Percentiles rank a stretch among this genome's conserved stretches.
These are phyloP conservation scores for Venusia cambrica DNA, from an alignment of 2,888 invertebrate genomes.

Conservation along the genomic window DNA sequence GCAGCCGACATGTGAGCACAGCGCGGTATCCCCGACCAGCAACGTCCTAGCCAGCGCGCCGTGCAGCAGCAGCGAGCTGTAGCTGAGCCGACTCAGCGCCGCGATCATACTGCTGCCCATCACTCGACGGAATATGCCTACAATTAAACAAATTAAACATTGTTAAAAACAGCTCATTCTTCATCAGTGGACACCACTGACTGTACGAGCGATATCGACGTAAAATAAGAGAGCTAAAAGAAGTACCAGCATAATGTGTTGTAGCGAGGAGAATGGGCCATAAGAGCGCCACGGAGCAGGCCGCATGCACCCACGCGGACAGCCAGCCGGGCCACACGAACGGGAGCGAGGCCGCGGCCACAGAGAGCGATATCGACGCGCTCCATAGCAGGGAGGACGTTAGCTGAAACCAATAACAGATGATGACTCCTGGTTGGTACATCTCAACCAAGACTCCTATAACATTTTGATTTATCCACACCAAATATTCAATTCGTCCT, in stretches of 20 bases:
- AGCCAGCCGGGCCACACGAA: slow-evolving; percentile 39
- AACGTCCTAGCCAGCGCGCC: slow-evolving; percentile 66
- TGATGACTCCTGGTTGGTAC: too few species aligned
- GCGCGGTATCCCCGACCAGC: slow-evolving; percentile 60
- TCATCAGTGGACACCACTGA: too few species aligned
- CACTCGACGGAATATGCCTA: slow-evolving; percentile 63
- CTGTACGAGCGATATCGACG: too few species aligned
- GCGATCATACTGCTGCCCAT: slow-evolving; percentile 58
- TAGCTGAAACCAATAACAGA: slow-evolving; percentile 22
- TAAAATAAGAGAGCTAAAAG: too few species aligned
- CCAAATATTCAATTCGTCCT: too few species aligned
- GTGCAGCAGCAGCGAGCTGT: slow-evolving; percentile 77
- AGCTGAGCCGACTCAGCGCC: slow-evolving; percentile 77
- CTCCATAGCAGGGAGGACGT: slow-evolving; percentile 43
- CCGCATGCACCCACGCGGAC: slow-evolving; percentile 49
- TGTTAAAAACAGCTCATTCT: too few species aligned
- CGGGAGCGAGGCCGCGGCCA: slow-evolving; percentile 36
- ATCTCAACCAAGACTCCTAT: too few species aligned
- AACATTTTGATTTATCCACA: too few species aligned
- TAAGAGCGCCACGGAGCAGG: slow-evolving; percentile 55
- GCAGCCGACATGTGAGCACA: slow-evolving; percentile 12
- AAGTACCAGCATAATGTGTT: slow-evolving; percentile 54
- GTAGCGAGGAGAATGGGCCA: slow-evolving; percentile 59
- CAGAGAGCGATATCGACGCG: slow-evolving; percentile 40
- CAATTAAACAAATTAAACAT: slow-evolving; percentile 19